Evolutionary conservation across 2,888 invertebrate genomes (phyloP), one percentile per base, ranked within the genome.

Genomic region (Schizaphis graminum): DNA sequence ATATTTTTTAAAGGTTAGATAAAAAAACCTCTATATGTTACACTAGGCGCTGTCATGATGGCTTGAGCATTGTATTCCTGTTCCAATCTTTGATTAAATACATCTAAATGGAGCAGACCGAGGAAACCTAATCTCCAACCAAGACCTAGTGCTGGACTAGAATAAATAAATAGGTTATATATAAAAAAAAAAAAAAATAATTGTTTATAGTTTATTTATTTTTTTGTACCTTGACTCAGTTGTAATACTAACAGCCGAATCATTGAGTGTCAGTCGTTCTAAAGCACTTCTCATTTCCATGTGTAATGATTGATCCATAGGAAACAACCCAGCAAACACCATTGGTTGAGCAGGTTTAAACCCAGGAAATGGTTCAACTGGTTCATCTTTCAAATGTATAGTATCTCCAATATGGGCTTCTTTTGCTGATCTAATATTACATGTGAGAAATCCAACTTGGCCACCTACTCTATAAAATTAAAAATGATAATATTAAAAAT

Each of bases 241-340:
- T 84, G 96, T 96, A 10, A 98, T 96, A n/a, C 97, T 97, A 10
- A 99, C 99, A 94, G 98, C 99, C 13, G 98, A 98, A 96, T 99
- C 99, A 96, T 99, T 99, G 85, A 99, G 96, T n/a, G 97, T 97
- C 89, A 99, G 96, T 96, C 98, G 98, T 95, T 98, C 98, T 93
- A 99, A 97, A 26, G 99, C 98, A 95, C 96, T 97, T 95, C 97
- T 96, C 35, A 99, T 96, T 93, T 96, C 96, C 0, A 97, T 95
- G 95, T 98, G 97, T 95, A 99, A 98, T 0, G 98, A 98, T 95
- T 99, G 98, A 96, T 99, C 98, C 91, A 98, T 96, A 0, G 99
- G 99, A 96, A 98, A 99, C 94, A 99, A 96, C 0, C 98, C 98
- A 94, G 98, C 98, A 96, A 97, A 98, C 16, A 98, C 98, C 97